These are phyloP conservation scores for Cheilinus undulatus DNA, from an alignment of 2,113 vertebrate genomes.

Conservation along the genomic window DNA sequence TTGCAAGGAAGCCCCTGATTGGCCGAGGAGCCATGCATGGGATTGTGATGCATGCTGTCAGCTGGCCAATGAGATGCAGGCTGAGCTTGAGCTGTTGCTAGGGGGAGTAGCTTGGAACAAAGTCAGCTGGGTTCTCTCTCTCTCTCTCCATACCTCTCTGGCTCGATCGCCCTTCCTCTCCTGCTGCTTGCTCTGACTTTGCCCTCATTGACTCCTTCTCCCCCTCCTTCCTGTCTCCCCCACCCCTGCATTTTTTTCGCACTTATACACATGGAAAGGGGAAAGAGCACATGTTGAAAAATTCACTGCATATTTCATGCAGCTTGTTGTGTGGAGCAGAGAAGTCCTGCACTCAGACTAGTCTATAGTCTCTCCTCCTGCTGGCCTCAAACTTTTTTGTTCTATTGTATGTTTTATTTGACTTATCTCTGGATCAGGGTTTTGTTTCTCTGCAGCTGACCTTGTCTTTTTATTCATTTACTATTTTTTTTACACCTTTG, in stretches of 20 bases:
- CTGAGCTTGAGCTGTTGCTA: slow-evolving; percentile 85
- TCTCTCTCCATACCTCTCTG: slow-evolving; percentile 50
- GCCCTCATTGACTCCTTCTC: slow-evolving; percentile 82
- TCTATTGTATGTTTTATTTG: slow-evolving; percentile 33
- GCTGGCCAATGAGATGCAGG: slow-evolving; percentile 79
- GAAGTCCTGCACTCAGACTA: slow-evolving; percentile 36
- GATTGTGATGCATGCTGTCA: slow-evolving; percentile 81
- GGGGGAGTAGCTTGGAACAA: slow-evolving; percentile 84
- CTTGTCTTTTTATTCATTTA: not conserved
- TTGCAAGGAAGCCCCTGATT: slow-evolving; percentile 75
- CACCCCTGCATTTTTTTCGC: slow-evolving; percentile 56
- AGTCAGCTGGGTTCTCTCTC: slow-evolving; percentile 82
- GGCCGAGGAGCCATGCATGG: slow-evolving; percentile 76
- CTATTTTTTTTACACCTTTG: no score
- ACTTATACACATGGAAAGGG: slow-evolving; percentile 76
- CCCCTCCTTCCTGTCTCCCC: slow-evolving; percentile 45
- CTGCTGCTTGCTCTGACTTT: slow-evolving; percentile 72
- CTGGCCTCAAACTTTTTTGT: slow-evolving; percentile 16
- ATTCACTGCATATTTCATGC: slow-evolving; percentile 84
- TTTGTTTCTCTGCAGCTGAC: slow-evolving; percentile 2
- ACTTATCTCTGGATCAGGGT: not conserved
- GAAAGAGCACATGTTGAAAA: slow-evolving; percentile 83
- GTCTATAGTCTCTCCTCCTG: not conserved
- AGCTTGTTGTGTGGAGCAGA: slow-evolving; percentile 61
- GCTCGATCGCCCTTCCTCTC: slow-evolving; percentile 43